A percentile compares a stretch with the other conserved stretches of the same genome.
phyloP scores from a whole-genome alignment of 2,888 invertebrate genomes.

The Autographa gamma region DNA sequence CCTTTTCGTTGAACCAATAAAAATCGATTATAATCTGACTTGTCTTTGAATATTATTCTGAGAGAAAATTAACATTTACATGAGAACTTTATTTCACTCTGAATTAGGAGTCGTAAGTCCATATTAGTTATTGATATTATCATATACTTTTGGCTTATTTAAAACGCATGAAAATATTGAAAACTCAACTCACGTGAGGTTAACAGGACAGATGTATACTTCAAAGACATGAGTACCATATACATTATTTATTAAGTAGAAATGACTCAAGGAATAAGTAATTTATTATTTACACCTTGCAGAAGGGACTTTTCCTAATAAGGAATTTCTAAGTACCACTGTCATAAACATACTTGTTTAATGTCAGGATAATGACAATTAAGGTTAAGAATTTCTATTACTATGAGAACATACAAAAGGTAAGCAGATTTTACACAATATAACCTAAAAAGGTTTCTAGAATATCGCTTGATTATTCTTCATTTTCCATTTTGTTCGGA shows the following conservation, averaged over 20 bases:
- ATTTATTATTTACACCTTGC: constrained; percentile 29
- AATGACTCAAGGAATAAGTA: constrained; percentile 10
- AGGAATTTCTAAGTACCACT: constrained; percentile 4
- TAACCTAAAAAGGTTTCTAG: too few species aligned
- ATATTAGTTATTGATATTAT: too few species aligned
- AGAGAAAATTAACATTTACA: too few species aligned
- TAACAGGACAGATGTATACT: neutral
- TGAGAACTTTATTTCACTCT: too few species aligned
- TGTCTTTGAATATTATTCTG: too few species aligned
- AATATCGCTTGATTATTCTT: too few species aligned
- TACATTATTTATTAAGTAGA: neutral
- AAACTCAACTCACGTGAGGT: neutral
- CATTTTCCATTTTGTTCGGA: too few species aligned
- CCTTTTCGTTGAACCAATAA: too few species aligned
- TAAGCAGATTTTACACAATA: neutral
- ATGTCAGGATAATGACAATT: neutral
- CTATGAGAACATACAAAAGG: neutral
- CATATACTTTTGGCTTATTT: too few species aligned
- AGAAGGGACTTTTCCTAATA: constrained; percentile 18
- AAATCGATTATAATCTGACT: too few species aligned
- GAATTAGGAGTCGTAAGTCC: too few species aligned
- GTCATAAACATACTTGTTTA: neutral
- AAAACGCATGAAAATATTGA: too few species aligned
- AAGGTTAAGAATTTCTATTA: neutral
- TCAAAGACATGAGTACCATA: neutral